Conservation (phyloP, 2,113 vertebrate genomes). For the Mandrillus leucophaeus region DNA sequence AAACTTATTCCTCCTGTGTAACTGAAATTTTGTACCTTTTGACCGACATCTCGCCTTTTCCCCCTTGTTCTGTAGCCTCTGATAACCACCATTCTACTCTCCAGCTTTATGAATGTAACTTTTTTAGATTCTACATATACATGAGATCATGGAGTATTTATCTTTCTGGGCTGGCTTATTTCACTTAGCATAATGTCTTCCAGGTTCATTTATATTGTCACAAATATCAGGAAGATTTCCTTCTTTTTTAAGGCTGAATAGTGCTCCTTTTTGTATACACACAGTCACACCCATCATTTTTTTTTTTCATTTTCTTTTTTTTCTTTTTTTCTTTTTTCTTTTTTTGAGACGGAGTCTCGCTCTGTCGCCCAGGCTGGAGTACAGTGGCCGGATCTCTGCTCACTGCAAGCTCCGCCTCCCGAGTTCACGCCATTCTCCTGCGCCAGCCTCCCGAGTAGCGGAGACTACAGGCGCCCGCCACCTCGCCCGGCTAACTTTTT, state of each 20-base stretch:
- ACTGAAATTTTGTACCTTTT: not conserved
- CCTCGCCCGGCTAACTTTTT: fast-evolving
- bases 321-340: not conserved
- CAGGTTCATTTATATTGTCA: not conserved
- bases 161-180: not conserved
- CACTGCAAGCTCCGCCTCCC: too few relatives aligned
- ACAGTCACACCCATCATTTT: not conserved
- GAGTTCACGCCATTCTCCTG: too few relatives aligned
- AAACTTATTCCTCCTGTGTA: not conserved
- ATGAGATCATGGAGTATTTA: not conserved
- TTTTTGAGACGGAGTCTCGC: too few relatives aligned
- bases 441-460: too few relatives aligned
- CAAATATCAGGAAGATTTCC: not conserved
- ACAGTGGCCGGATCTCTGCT: too few relatives aligned
- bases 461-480: too few relatives aligned
- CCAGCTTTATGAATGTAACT: not conserved
- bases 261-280: not conserved
- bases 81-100: not conserved
- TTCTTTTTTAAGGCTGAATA: not conserved
- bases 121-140: not conserved
- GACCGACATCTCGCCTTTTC: not conserved
- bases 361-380: too few relatives aligned
- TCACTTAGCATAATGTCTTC: not conserved
- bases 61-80: not conserved
- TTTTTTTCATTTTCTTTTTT: not conserved